Evolutionary conservation across 30 jellyfish, hydroid and myxozoan species (phyloP).

Genomic region (Sanderia malayensis): DNA sequence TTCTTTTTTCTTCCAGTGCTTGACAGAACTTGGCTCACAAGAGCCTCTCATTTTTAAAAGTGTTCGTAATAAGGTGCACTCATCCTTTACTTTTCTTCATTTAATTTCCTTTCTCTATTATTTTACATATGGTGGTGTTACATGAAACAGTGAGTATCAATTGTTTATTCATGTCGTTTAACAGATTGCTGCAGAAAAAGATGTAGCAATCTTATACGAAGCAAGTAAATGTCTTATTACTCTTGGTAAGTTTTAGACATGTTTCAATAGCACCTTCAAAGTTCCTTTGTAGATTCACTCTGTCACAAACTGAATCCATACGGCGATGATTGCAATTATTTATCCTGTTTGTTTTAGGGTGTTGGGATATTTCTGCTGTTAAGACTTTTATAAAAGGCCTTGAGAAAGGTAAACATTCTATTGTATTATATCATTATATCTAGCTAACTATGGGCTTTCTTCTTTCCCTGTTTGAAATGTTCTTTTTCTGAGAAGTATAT

Average conservation of each 20-base stretch:
- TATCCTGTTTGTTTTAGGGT: constrained; percentile 24
- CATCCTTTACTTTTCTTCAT: no score
- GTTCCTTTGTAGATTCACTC: no score
- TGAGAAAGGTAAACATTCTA: constrained; percentile 26
- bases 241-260: constrained; percentile 33
- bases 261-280: no score
- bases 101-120: no score
- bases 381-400: constrained; percentile 22
- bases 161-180: not conserved
- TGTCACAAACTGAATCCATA: no score
- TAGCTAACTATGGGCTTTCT: no score
- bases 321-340: no score
- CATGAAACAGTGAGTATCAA: no score
- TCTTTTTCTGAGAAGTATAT: no score
- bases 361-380: constrained; percentile 66
- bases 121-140: no score
- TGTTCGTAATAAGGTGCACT: constrained; percentile 14
- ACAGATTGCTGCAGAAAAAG: not conserved
- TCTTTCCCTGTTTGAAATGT: no score
- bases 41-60: constrained; percentile 6
- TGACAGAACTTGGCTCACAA: constrained; percentile 32
- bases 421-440: no score
- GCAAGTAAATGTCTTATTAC: constrained; percentile 46
- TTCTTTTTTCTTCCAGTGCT: constrained; percentile 2
- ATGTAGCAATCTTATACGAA: constrained; percentile 20